Evolutionary conservation across 2,888 invertebrate species (phyloP).

Genomic region (Hoplodrina blanda): DNA sequence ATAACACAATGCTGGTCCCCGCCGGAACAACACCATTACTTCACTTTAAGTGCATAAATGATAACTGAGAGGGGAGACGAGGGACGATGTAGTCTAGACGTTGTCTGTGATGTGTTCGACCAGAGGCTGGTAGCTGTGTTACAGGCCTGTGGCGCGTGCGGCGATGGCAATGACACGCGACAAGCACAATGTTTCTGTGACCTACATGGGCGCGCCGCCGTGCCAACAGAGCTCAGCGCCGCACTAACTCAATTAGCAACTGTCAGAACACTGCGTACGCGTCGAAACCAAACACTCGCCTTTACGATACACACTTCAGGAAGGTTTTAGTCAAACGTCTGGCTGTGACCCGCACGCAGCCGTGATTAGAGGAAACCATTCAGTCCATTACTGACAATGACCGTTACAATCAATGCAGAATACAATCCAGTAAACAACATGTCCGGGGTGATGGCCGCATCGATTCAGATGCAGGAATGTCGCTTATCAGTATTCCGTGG

Average conservation of each 20-base stretch:
- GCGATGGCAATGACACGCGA: slow-evolving; percentile 65
- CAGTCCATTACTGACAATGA: not conserved
- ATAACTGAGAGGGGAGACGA: not conserved
- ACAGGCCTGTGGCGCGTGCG: slow-evolving; percentile 1
- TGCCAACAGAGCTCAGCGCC: slow-evolving; percentile 61
- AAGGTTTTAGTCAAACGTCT: not conserved
- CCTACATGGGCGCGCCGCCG: slow-evolving; percentile 68
- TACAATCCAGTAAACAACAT: not conserved
- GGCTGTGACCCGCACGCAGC: too few relatives aligned
- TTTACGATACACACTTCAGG: slow-evolving; percentile 2
- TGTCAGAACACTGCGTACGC: slow-evolving; percentile 65
- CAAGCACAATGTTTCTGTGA: slow-evolving; percentile 61
- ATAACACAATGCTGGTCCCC: slow-evolving; percentile 7
- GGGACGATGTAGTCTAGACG: slow-evolving; percentile 15
- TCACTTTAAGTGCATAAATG: slow-evolving; percentile 26
- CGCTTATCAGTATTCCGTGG: slow-evolving; percentile 60
- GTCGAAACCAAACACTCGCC: slow-evolving; percentile 24
- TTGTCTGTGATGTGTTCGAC: not conserved
- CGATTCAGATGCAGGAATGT: slow-evolving; percentile 31
- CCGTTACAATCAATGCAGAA: not conserved
- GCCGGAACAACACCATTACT: slow-evolving; percentile 20
- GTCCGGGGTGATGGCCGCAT: slow-evolving; percentile 1
- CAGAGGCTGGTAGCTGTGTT: not conserved
- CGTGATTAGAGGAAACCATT: not conserved
- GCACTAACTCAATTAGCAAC: slow-evolving; percentile 75